A percentile compares a stretch with the other conserved stretches of the same genome.
Evolutionary conservation across 1,140 invertebrate genomes (phyloP).

Genomic region (Chironomus striatipennis): DNA sequence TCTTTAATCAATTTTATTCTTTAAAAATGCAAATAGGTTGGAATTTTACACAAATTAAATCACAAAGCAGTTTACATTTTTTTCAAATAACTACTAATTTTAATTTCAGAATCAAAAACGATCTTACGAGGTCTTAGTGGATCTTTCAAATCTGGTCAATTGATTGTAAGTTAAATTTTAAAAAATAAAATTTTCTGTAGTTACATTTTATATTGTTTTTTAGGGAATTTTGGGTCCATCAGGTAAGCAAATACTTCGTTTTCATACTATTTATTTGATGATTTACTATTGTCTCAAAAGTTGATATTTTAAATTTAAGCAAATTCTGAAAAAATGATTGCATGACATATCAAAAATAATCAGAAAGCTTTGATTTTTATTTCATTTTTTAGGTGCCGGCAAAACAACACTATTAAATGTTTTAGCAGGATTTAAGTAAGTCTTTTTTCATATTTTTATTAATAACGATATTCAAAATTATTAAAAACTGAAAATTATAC

Average conservation of each 20-base stretch:
- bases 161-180: constrained; percentile 43
- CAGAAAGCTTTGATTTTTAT: neutral
- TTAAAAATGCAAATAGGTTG: no score
- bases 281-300: no score
- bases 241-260: neutral
- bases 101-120: constrained; percentile 45
- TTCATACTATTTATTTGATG: no score
- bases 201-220: neutral
- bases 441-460: constrained; percentile 27
- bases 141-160: constrained; percentile 45
- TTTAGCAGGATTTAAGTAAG: constrained; percentile 76
- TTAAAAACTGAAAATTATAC: neutral
- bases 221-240: neutral
- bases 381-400: constrained; percentile 62
- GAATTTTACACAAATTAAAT: no score
- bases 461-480: neutral
- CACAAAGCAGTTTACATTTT: no score
- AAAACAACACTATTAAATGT: constrained; percentile 83
- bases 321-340: no score
- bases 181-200: neutral
- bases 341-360: no score
- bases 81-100: no score
- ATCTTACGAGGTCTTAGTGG: constrained; percentile 49
- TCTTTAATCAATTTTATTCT: no score
- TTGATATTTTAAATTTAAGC: no score